phyloP scores from a whole-genome alignment of 2,888 invertebrate genomes.

The Zygogramma bicolorata region DNA sequence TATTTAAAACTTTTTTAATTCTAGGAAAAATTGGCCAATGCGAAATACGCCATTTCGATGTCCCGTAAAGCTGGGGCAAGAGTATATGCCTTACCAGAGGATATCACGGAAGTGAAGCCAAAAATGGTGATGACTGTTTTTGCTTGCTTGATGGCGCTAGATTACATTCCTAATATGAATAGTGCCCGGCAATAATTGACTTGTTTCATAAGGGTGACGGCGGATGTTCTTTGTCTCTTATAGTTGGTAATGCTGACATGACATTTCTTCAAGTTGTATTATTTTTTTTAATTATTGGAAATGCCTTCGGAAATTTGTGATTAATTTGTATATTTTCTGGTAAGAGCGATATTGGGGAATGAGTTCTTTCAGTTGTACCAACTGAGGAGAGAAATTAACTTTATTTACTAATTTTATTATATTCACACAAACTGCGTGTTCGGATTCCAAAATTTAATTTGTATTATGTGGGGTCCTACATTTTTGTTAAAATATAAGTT shows the following conservation, averaged over 20 bases:
- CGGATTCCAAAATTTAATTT: conserved; percentile 14
- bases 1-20: conserved; percentile 48
- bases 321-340: neutral
- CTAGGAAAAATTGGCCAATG: conserved; percentile 94
- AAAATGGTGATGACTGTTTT: conserved; percentile 99
- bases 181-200: conserved; percentile 52
- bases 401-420: conserved; percentile 23
- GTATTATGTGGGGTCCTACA: conserved; percentile 1
- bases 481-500: conserved; percentile 1
- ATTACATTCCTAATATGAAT: conserved; percentile 93
- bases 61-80: conserved; percentile 97
- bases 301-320: neutral
- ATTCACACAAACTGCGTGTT: conserved; percentile 17
- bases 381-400: conserved; percentile 6
- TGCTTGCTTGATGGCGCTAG: conserved; percentile 98
- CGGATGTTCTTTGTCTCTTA: neutral
- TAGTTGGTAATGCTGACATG: conserved; percentile 13
- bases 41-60: conserved; percentile 99
- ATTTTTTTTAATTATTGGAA: neutral
- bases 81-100: conserved; percentile 98
- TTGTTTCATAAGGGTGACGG: conserved; percentile 6
- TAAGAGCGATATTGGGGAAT: neutral
- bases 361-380: neutral
- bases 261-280: neutral
- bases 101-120: conserved; percentile 97